Conservation (phyloP, 2,113 vertebrate genomes). For the Petromus typicus region DNA sequence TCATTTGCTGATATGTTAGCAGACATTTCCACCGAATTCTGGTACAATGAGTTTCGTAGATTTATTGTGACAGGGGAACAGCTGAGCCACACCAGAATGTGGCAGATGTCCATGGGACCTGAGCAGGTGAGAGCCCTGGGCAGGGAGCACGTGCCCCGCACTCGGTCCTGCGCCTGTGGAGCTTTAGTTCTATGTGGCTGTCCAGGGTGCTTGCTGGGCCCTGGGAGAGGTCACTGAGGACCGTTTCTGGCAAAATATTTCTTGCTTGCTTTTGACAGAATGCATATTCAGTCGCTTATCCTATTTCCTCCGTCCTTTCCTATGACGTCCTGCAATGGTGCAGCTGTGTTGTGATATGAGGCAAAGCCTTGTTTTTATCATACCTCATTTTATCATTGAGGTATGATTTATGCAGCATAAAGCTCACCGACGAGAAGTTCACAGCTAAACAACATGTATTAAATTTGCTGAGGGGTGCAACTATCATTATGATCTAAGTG, state of each 20-base stretch:
- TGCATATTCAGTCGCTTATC: not conserved
- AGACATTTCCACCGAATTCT: slow-evolving; percentile 70
- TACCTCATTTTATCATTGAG: not conserved
- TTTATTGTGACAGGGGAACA: slow-evolving; percentile 74
- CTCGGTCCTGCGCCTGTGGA: not conserved
- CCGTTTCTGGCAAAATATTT: not conserved
- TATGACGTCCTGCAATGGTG: not conserved
- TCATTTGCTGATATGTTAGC: slow-evolving; percentile 80
- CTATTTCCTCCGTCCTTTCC: not conserved
- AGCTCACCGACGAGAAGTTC: not conserved
- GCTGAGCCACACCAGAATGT: slow-evolving; percentile 33
- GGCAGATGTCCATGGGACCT: not conserved
- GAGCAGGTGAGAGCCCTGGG: not conserved
- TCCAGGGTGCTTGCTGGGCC: not conserved
- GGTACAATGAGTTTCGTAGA: slow-evolving; percentile 55
- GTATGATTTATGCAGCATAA: not conserved
- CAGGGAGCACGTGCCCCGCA: not conserved
- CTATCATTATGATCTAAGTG: not conserved
- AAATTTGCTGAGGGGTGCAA: not conserved
- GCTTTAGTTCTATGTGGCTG: not conserved
- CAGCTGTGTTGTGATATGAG: not conserved
- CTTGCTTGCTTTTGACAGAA: not conserved
- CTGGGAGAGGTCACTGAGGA: not conserved
- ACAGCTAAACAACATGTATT: not conserved
- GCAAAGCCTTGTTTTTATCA: not conserved